phyloP scores from a whole-genome alignment of 2,888 invertebrate genomes.

The Sinodicranocentrus sp. region DNA sequence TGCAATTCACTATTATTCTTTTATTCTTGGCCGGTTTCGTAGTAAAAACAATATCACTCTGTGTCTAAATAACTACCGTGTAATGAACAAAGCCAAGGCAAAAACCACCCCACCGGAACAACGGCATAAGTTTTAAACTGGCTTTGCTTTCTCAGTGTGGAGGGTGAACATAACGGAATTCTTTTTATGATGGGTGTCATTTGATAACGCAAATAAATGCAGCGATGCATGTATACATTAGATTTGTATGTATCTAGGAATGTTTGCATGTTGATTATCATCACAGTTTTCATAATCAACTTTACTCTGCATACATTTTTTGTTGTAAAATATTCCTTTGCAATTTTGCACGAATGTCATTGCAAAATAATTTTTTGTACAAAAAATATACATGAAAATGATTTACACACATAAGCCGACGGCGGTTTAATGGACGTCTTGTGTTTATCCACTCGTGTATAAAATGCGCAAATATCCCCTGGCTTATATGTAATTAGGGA shows the following conservation, averaged over 20 bases:
- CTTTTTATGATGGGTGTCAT: conserved; percentile 56
- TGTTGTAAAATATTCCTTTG: too few relatives aligned
- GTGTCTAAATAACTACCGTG: not conserved
- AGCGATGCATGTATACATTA: conserved; percentile 16
- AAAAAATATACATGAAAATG: too few relatives aligned
- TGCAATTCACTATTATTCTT: too few relatives aligned
- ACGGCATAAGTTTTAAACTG: conserved; percentile 48
- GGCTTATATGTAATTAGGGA: too few relatives aligned
- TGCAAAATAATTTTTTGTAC: too few relatives aligned
- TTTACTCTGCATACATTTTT: too few relatives aligned
- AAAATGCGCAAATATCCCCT: too few relatives aligned
- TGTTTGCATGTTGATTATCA: conserved; percentile 7
- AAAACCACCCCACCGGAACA: conserved; percentile 39
- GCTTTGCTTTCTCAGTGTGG: conserved; percentile 29
- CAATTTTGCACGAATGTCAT: too few relatives aligned
- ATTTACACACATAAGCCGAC: too few relatives aligned
- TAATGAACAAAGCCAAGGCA: conserved; percentile 1
- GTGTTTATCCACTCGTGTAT: too few relatives aligned
- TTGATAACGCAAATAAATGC: conserved; percentile 36
- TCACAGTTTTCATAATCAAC: not conserved
- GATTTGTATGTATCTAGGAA: not conserved
- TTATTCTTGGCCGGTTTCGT: conserved; percentile 42
- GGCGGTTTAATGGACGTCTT: too few relatives aligned
- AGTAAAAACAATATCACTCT: conserved; percentile 19
- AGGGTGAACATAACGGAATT: conserved; percentile 57